phyloP scores from a whole-genome alignment of 2,113 vertebrate species.

The Hucho hucho region DNA sequence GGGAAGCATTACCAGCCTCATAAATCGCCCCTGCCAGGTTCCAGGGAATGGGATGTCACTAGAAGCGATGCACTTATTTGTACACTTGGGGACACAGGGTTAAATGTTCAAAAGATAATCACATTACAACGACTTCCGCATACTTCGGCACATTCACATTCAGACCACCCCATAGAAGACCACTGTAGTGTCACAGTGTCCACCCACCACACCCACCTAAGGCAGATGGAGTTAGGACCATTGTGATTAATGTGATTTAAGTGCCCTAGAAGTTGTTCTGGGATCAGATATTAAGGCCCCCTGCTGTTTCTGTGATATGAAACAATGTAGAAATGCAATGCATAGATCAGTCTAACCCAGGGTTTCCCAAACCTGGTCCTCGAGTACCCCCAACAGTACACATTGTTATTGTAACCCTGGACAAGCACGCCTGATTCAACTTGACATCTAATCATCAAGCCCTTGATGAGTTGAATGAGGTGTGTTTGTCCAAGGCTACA shows the following conservation, averaged over 20 bases:
- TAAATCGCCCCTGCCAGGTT: slow-evolving; percentile 46
- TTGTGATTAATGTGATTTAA: slow-evolving; percentile 47
- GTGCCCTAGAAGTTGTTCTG: slow-evolving; percentile 79
- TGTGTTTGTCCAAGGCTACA: too few relatives aligned
- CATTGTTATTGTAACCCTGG: too few relatives aligned
- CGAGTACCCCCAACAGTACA: too few relatives aligned
- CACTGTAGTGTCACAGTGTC: not conserved
- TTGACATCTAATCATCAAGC: too few relatives aligned
- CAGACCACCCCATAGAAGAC: slow-evolving; percentile 44
- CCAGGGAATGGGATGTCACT: slow-evolving; percentile 21
- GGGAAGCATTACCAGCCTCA: slow-evolving; percentile 37
- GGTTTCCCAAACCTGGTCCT: too few relatives aligned
- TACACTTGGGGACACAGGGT: slow-evolving; percentile 59
- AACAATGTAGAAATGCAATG: slow-evolving; percentile 18
- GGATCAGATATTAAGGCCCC: slow-evolving; percentile 78
- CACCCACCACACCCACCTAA: not conserved
- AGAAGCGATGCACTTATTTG: slow-evolving; percentile 61
- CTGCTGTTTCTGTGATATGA: slow-evolving; percentile 56
- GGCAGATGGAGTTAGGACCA: not conserved
- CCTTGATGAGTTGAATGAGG: too few relatives aligned
- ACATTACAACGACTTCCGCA: slow-evolving; percentile 37
- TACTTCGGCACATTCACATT: slow-evolving; percentile 35
- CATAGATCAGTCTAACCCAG: too few relatives aligned
- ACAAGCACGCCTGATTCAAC: too few relatives aligned
- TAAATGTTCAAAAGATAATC: slow-evolving; percentile 47